Conservation (phyloP, 2,888 invertebrate species). For the Cybosia mesomella region DNA sequence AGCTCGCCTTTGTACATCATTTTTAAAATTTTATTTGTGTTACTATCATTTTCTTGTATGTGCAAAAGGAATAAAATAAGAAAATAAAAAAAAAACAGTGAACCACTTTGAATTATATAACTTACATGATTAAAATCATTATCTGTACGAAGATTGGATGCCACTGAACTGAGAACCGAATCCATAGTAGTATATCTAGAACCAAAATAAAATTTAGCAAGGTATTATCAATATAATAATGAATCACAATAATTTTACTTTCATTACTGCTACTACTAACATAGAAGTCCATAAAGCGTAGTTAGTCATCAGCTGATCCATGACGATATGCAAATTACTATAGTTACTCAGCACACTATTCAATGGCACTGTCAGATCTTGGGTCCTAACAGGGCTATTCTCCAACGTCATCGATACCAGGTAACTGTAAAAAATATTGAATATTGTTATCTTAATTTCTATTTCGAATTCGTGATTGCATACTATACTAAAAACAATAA, state of each 20-base stretch:
- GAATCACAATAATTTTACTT: not conserved
- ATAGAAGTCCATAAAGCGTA: constrained; percentile 68
- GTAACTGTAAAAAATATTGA: constrained; percentile 61
- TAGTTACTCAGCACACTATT: constrained; percentile 82
- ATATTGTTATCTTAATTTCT: not conserved
- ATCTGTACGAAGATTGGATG: constrained; percentile 65
- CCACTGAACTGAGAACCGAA: constrained; percentile 63
- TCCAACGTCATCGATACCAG: constrained; percentile 69
- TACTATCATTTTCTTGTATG: too few relatives aligned
- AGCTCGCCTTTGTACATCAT: too few relatives aligned
- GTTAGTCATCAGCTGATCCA: constrained; percentile 81
- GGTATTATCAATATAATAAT: not conserved
- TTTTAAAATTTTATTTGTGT: too few relatives aligned
- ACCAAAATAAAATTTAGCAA: not conserved
- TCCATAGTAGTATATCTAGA: constrained; percentile 72
- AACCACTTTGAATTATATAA: too few relatives aligned
- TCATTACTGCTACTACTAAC: constrained; percentile 59
- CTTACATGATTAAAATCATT: constrained; percentile 72
- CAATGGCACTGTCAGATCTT: constrained; percentile 80
- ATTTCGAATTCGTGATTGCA: not conserved
- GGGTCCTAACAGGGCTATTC: constrained; percentile 71
- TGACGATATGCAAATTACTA: constrained; percentile 83
- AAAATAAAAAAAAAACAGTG: too few relatives aligned
- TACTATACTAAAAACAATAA: not conserved
- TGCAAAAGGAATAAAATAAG: too few relatives aligned